Percentiles rank a stretch among this genome's conserved stretches.
Evolutionary conservation across 2,113 vertebrate genomes (phyloP).

Genomic region (Carollia perspicillata): DNA sequence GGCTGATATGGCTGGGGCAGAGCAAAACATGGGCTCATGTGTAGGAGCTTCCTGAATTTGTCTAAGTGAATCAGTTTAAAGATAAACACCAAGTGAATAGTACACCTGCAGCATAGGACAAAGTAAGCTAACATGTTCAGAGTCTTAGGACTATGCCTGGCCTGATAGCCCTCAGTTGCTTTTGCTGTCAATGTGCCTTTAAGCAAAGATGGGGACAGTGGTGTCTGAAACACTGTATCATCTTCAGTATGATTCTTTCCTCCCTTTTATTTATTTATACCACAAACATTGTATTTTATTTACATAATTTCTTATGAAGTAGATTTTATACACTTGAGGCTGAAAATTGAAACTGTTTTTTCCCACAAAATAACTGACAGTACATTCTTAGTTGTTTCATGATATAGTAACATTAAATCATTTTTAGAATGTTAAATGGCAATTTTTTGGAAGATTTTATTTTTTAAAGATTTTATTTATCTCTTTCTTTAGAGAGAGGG

Average conservation of each 20-base stretch:
- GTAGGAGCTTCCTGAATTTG: not conserved
- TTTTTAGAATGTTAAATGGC: not conserved
- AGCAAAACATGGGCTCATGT: not conserved
- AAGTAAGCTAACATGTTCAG: not conserved
- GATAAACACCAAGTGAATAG: not conserved
- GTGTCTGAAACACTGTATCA: not conserved
- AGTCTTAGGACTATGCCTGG: not conserved
- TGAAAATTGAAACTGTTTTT: conserved; percentile 12
- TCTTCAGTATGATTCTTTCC: not conserved
- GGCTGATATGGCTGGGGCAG: not conserved
- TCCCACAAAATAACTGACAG: not conserved
- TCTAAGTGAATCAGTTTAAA: not conserved
- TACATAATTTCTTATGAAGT: not conserved
- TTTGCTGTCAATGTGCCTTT: not conserved
- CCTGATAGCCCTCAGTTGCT: not conserved
- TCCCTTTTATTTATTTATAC: not conserved
- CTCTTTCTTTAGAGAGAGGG: no score
- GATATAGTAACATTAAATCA: not conserved
- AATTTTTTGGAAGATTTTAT: not conserved
- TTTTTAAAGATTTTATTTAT: no score
- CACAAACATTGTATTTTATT: not conserved
- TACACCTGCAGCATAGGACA: not conserved
- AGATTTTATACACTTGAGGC: not conserved
- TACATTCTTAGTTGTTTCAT: not conserved
- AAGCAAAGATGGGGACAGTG: not conserved